phyloP scores from a whole-genome alignment of 2,888 invertebrate species.

The Hecatera dysodea region DNA sequence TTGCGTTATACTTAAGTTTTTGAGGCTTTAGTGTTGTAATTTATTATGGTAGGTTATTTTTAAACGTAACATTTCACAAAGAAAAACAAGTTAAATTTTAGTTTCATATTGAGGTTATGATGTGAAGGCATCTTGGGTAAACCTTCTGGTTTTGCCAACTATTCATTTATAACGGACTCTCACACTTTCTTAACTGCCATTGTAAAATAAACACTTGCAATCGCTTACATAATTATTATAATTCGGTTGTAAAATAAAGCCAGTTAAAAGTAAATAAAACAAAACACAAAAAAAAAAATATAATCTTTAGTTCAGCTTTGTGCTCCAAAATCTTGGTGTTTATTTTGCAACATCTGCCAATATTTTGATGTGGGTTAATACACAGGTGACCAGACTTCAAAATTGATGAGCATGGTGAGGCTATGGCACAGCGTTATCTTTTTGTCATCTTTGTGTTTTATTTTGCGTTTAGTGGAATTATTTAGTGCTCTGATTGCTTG shows the following conservation, averaged over 20 bases:
- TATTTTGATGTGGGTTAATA: constrained; percentile 50
- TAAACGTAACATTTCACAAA: neutral
- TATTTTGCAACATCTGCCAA: constrained; percentile 50
- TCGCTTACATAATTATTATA: too few species aligned
- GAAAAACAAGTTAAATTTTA: neutral
- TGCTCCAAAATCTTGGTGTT: neutral
- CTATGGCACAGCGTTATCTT: neutral
- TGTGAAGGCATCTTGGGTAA: neutral
- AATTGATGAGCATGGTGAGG: constrained; percentile 7
- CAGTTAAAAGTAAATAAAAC: neutral
- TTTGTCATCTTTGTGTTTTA: neutral
- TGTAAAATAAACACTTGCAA: too few species aligned
- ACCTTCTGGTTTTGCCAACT: too few species aligned
- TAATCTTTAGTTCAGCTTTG: neutral
- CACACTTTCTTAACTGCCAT: too few species aligned
- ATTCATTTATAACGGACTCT: too few species aligned
- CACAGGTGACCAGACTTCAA: constrained; percentile 36
- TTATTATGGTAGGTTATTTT: neutral
- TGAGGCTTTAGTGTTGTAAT: constrained; percentile 5
- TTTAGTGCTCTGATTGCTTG: too few species aligned
- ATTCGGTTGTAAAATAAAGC: too few species aligned
- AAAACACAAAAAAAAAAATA: neutral
- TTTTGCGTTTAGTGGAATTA: neutral
- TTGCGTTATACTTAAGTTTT: constrained; percentile 5
- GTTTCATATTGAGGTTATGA: neutral